Conservation (phyloP, 2,113 vertebrate genomes). For the Galbula dea region DNA sequence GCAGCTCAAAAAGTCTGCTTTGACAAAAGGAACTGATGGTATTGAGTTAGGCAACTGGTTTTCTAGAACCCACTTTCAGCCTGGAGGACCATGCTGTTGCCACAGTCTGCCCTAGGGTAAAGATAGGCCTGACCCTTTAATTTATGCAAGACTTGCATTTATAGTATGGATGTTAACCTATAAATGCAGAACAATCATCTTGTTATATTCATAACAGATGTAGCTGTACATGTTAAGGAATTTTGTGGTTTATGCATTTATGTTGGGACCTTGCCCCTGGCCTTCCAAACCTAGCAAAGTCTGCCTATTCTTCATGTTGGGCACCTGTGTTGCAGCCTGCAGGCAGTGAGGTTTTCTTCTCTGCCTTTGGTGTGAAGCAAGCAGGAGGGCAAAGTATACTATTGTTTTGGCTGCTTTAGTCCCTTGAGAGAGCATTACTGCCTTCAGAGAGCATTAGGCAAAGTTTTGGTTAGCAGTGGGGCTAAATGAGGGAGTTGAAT, state of each 20-base stretch:
- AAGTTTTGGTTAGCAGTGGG: not conserved
- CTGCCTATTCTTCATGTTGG: not conserved
- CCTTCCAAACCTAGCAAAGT: not conserved
- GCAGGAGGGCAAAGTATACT: not conserved
- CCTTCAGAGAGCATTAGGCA: not conserved
- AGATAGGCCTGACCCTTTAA: not conserved
- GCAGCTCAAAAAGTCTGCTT: not conserved
- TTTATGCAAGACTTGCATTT: not conserved
- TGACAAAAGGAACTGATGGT: not conserved
- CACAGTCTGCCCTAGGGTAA: not conserved
- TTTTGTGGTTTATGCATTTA: not conserved
- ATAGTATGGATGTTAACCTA: not conserved
- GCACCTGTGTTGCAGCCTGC: not conserved
- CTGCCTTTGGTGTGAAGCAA: not conserved
- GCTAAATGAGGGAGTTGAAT: not conserved
- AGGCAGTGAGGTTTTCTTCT: not conserved
- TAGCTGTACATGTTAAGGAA: not conserved
- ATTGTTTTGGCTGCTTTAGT: not conserved
- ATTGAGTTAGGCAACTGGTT: not conserved
- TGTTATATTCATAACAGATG: not conserved
- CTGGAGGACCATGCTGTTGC: not conserved
- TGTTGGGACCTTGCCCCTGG: not conserved
- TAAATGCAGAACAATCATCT: not conserved
- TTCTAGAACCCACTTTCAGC: not conserved
- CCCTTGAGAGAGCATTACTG: not conserved